A percentile compares a stretch with the other conserved stretches of the same genome.
phyloP scores from a whole-genome alignment of 1,140 invertebrate species.

The Nomia melanderi region DNA sequence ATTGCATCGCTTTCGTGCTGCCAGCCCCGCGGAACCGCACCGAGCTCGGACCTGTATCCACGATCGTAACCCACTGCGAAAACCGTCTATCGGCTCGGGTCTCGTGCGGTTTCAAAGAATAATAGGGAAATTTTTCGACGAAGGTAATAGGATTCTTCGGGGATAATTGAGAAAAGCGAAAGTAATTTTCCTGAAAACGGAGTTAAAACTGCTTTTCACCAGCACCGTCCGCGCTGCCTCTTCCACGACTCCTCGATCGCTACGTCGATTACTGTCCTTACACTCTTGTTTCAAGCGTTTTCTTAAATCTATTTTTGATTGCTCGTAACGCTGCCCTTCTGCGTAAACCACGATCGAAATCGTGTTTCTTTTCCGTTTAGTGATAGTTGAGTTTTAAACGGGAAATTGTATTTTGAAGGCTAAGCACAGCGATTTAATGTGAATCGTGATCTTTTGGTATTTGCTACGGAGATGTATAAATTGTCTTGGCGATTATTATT shows the following conservation, averaged over 20 bases:
- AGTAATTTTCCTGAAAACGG: constrained; percentile 15
- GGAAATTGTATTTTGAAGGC: too few species aligned
- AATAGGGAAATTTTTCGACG: constrained; percentile 28
- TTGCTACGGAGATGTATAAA: too few species aligned
- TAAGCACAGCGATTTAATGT: too few species aligned
- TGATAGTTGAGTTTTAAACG: too few species aligned
- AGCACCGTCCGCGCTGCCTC: not conserved
- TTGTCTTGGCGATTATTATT: too few species aligned
- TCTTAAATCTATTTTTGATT: too few species aligned
- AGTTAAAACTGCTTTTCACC: constrained; percentile 2
- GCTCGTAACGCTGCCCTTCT: not conserved
- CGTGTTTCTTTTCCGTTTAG: too few species aligned
- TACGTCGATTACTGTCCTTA: not conserved
- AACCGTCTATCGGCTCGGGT: constrained; percentile 1
- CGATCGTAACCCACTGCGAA: not conserved
- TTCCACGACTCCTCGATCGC: not conserved
- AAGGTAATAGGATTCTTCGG: constrained; percentile 2
- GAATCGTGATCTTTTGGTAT: too few species aligned
- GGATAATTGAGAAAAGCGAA: constrained; percentile 26
- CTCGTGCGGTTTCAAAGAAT: constrained; percentile 3
- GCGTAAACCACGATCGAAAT: too few species aligned
- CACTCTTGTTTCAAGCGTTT: not conserved
- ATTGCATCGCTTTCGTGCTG: not conserved
- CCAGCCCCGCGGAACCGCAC: not conserved
- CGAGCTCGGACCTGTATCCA: not conserved